phyloP scores from a whole-genome alignment of 2,113 vertebrate genomes.

The Mormyrus iriodes region DNA sequence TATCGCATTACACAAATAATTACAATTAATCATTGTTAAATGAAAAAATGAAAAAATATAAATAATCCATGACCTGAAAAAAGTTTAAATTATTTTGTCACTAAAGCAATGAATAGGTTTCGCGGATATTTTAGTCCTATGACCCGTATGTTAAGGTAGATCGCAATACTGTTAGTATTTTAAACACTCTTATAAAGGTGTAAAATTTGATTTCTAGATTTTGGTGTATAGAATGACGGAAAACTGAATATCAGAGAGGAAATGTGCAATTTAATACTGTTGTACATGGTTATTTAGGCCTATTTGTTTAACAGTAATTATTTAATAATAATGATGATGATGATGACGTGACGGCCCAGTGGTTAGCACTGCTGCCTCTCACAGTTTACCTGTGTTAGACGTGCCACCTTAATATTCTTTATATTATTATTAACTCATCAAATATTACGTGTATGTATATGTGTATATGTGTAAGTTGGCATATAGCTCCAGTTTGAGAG shows the following conservation, averaged over 20 bases:
- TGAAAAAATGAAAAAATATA: background rate
- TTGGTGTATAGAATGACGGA: background rate
- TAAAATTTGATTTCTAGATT: background rate
- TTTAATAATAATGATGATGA: background rate
- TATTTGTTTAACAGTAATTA: no score
- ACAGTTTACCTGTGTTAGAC: background rate
- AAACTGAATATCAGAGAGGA: background rate
- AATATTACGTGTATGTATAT: background rate
- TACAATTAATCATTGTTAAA: background rate
- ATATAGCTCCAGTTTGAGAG: background rate
- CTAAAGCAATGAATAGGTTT: background rate
- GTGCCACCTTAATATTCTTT: background rate
- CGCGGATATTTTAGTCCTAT: background rate
- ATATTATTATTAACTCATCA: background rate
- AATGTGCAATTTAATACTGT: background rate
- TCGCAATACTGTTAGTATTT: background rate
- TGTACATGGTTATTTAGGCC: background rate
- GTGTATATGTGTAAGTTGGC: background rate
- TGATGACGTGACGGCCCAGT: background rate
- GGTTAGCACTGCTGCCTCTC: background rate
- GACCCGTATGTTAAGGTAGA: background rate
- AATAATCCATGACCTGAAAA: background rate
- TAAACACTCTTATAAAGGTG: background rate
- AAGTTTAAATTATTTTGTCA: background rate
- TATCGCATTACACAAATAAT: background rate